A percentile compares a stretch with the other conserved stretches of the same genome.
Conservation (phyloP, 2,797 vertebrate species). For the Harpagifer antarcticus region DNA sequence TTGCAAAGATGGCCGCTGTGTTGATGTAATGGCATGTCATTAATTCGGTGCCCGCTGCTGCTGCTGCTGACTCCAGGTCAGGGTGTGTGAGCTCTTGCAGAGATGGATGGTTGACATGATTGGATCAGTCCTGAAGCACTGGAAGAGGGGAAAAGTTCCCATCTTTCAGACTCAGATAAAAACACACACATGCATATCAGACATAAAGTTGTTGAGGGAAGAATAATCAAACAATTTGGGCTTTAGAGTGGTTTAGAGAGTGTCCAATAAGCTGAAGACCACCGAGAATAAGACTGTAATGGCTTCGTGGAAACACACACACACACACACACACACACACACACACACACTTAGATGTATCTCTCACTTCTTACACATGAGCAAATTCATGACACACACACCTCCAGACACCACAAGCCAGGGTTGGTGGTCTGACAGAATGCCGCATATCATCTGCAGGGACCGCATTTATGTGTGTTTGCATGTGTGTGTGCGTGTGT, state of each 20-base stretch:
- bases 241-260: constrained; percentile 33
- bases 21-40: constrained; percentile 64
- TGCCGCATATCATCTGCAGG: constrained; percentile 70
- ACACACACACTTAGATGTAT: not conserved
- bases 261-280: constrained; percentile 48
- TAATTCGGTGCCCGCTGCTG: constrained; percentile 44
- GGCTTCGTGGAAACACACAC: constrained; percentile 29
- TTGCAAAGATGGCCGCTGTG: constrained; percentile 57
- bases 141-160: constrained; percentile 6
- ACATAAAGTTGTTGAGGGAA: constrained; percentile 13
- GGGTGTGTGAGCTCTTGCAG: constrained; percentile 28
- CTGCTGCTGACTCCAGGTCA: constrained; percentile 46
- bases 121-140: constrained; percentile 14
- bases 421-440: constrained; percentile 69
- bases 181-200: constrained; percentile 25
- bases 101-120: constrained; percentile 34
- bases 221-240: constrained; percentile 35
- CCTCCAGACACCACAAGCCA: constrained; percentile 65
- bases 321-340: not conserved
- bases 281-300: constrained; percentile 33
- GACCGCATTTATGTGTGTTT: constrained; percentile 49
- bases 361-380: constrained; percentile 11
- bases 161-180: constrained; percentile 5
- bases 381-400: constrained; percentile 42
- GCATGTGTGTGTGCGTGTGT: constrained; percentile 30